Evolutionary conservation across 2,113 vertebrate species (phyloP).

Genomic region (Pseudonaja textilis): DNA sequence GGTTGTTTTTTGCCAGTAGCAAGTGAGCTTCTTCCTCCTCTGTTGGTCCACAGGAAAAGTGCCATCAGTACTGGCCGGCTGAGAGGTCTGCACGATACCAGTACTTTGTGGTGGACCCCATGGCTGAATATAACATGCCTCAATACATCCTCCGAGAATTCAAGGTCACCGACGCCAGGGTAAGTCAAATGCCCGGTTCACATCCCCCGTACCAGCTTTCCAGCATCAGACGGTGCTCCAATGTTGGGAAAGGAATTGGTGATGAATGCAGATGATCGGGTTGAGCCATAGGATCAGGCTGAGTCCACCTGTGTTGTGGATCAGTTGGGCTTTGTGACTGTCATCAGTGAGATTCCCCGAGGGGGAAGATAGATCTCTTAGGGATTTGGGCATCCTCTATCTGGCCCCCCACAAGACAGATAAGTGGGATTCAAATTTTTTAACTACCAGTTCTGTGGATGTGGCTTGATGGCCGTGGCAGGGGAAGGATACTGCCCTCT

Average conservation of each 20-base stretch:
- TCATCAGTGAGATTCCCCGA: neutral
- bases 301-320: neutral
- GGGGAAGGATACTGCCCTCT: no score
- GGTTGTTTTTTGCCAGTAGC: neutral
- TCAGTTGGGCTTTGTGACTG: neutral
- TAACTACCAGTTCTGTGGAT: no score
- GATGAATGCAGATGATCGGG: neutral
- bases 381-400: neutral
- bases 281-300: neutral
- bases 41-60: conserved; percentile 82
- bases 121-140: conserved; percentile 99
- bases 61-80: conserved; percentile 96
- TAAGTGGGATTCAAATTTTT: no score
- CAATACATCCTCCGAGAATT: conserved; percentile 98
- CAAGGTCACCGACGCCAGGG: conserved; percentile 97
- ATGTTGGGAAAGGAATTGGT: neutral
- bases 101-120: conserved; percentile 97
- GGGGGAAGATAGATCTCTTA: neutral
- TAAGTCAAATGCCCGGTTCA: conserved; percentile 58
- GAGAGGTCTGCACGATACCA: conserved; percentile 95
- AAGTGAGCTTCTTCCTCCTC: fast-evolving
- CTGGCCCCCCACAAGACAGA: no score
- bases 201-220: fast-evolving
- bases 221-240: no score
- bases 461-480: no score